phyloP scores from a whole-genome alignment of 64 coral and sea anemone genomes.

The Platygyra sinensis region DNA sequence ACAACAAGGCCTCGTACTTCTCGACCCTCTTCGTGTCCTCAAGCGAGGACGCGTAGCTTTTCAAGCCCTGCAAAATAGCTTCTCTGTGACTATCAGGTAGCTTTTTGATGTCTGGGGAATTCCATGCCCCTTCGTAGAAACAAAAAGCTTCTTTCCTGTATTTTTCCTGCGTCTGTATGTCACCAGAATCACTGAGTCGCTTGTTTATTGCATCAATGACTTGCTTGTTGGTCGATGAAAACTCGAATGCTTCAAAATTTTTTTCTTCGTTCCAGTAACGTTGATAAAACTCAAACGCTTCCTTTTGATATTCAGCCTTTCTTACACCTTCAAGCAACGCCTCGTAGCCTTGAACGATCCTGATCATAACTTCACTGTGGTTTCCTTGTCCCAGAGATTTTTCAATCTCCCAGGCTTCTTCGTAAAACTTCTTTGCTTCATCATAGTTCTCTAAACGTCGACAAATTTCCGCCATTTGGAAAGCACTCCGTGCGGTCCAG shows the following conservation, averaged over 20 bases:
- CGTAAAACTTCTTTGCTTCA: too few species aligned
- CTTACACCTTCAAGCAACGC: too few species aligned
- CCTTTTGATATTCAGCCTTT: not conserved
- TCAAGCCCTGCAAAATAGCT: not conserved
- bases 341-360: too few species aligned
- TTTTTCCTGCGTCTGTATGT: not conserved
- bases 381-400: too few species aligned
- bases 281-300: not conserved
- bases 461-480: too few species aligned
- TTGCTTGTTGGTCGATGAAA: not conserved
- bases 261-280: constrained; percentile 13
- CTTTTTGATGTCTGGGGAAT: constrained; percentile 19
- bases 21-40: not conserved
- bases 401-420: too few species aligned
- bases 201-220: not conserved
- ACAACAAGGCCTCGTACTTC: not conserved
- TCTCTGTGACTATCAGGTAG: not conserved
- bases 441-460: too few species aligned
- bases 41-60: not conserved
- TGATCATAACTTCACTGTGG: too few species aligned
- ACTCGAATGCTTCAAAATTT: not conserved
- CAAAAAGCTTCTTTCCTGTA: constrained; percentile 10
- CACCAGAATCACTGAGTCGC: not conserved
- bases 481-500: too few species aligned
- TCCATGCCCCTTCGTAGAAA: constrained; percentile 33